These are phyloP conservation scores for Carabus problematicus DNA, from an alignment of 2,888 invertebrate genomes.

Conservation along the genomic window DNA sequence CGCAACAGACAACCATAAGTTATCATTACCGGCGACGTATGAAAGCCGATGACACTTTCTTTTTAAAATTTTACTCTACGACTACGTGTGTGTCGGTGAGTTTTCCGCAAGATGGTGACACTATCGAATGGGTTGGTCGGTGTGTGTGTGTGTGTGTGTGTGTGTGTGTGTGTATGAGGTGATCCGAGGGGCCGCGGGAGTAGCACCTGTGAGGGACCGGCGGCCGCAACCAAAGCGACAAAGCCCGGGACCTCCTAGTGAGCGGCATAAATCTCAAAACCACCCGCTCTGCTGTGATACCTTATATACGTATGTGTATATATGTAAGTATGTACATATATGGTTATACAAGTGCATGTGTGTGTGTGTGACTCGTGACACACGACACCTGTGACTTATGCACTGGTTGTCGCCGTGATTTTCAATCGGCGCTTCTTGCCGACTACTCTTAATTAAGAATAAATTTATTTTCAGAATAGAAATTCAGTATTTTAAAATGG, in stretches of 20 bases:
- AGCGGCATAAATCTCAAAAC: conserved; percentile 30
- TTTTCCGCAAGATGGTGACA: conserved; percentile 30
- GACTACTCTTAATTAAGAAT: too few relatives aligned
- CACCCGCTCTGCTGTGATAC: conserved; percentile 14
- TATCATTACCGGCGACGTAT: conserved; percentile 32
- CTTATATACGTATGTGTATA: conserved; percentile 10
- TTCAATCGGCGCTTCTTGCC: too few relatives aligned
- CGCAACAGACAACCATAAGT: conserved; percentile 18
- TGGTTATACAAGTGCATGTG: background rate
- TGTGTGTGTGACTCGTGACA: background rate
- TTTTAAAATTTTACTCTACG: conserved; percentile 16
- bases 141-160: background rate
- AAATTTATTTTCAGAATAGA: too few relatives aligned
- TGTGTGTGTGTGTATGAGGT: background rate
- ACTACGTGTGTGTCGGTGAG: background rate
- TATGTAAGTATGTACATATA: conserved; percentile 8
- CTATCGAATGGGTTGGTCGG: conserved; percentile 14
- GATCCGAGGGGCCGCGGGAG: conserved; percentile 11
- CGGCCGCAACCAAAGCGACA: conserved; percentile 28
- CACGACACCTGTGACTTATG: conserved; percentile 8
- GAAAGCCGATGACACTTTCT: conserved; percentile 30
- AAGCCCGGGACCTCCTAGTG: conserved; percentile 31
- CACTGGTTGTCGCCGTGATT: too few relatives aligned
- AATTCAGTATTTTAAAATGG: too few relatives aligned
- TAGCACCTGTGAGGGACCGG: conserved; percentile 27